Conservation (phyloP, 1,140 invertebrate species). For the Phortica variegata region DNA sequence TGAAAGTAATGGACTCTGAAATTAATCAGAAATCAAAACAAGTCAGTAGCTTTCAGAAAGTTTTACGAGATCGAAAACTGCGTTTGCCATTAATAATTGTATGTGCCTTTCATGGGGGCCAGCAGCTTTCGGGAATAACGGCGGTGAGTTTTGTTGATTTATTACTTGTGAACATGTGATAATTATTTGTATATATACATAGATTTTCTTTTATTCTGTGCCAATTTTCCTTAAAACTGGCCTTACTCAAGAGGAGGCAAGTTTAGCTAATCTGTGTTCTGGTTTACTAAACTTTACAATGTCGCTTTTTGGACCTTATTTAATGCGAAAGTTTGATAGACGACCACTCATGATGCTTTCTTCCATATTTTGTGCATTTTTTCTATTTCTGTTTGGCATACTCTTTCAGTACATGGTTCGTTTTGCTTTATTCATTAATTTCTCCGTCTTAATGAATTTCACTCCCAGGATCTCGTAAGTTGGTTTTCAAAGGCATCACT, state of each 20-base stretch:
- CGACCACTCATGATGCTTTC: constrained; percentile 62
- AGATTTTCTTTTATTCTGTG: constrained; percentile 76
- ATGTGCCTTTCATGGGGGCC: constrained; percentile 72
- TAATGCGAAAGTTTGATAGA: constrained; percentile 63
- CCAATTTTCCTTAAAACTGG: constrained; percentile 66
- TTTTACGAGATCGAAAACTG: constrained; percentile 22
- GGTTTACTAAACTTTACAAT: constrained; percentile 68
- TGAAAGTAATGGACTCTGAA: constrained; percentile 44
- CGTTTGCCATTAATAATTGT: constrained; percentile 68
- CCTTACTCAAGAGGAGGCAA: constrained; percentile 58
- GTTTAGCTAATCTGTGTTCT: constrained; percentile 68
- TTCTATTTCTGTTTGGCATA: constrained; percentile 61
- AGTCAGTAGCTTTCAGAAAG: constrained; percentile 61
- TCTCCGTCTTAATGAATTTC: no score
- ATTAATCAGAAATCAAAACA: constrained; percentile 26
- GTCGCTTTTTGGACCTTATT: constrained; percentile 62
- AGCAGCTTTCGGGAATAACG: constrained; percentile 84
- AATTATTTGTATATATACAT: constrained; percentile 3
- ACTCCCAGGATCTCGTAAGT: constrained; percentile 61
- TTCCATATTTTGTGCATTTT: constrained; percentile 57
- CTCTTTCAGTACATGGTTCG: constrained; percentile 61
- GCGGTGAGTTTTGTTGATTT: constrained; percentile 58
- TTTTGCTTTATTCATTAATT: constrained; percentile 1
- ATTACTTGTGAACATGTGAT: no score
- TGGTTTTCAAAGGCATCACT: constrained; percentile 69